Evolutionary conservation across 2,113 vertebrate genomes (phyloP).

Genomic region (Quiscalus mexicanus): DNA sequence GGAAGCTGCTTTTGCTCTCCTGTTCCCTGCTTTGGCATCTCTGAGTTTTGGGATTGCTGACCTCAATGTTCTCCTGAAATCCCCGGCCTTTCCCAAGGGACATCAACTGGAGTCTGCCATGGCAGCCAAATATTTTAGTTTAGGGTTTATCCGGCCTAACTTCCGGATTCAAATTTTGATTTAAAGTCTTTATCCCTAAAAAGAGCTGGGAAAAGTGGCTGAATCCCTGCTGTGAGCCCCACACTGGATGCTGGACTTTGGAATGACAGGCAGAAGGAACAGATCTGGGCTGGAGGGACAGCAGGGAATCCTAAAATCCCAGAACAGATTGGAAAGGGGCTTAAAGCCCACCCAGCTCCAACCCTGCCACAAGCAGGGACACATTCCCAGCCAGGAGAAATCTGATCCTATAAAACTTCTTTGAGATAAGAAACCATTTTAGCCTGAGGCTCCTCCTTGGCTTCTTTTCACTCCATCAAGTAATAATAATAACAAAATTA

Average conservation of each 20-base stretch:
- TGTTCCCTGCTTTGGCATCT: not conserved
- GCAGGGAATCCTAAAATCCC: not conserved
- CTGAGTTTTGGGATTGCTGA: not conserved
- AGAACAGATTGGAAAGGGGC: not conserved
- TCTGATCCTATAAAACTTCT: not conserved
- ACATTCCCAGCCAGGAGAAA: not conserved
- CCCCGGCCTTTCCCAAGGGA: not conserved
- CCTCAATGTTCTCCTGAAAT: not conserved
- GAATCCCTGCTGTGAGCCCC: no score
- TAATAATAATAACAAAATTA: not conserved
- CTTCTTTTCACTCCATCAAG: not conserved
- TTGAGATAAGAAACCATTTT: not conserved
- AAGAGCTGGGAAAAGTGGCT: not conserved
- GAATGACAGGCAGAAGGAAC: accelerated
- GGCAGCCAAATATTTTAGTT: not conserved
- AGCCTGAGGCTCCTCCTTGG: not conserved
- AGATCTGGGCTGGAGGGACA: not conserved
- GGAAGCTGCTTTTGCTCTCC: not conserved
- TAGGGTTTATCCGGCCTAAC: not conserved
- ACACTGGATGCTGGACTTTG: not conserved
- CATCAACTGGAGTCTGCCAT: accelerated
- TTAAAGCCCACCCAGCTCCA: not conserved
- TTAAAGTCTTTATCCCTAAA: not conserved
- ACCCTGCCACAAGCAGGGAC: accelerated
- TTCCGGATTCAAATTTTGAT: not conserved